phyloP scores from a whole-genome alignment of 2,797 vertebrate genomes.

The Sylvia borin region DNA sequence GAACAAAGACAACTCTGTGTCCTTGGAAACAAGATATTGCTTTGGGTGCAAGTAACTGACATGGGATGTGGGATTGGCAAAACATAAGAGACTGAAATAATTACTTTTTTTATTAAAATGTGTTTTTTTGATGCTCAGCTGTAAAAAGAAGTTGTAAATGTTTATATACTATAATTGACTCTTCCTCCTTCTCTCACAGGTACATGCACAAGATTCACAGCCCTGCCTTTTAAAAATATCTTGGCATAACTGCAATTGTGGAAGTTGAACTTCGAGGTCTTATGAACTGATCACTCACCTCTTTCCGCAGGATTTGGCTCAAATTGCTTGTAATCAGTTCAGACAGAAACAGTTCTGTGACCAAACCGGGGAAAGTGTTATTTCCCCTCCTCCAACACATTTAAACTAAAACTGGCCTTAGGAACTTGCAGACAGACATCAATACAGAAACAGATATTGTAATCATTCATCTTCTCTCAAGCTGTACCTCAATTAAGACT shows the following conservation, averaged over 20 bases:
- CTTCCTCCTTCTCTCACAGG: neutral
- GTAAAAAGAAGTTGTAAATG: neutral
- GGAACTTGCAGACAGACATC: neutral
- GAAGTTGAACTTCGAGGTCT: neutral
- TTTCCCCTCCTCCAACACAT: neutral
- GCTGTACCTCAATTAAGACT: neutral
- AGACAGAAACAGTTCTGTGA: neutral
- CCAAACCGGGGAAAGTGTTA: accelerated
- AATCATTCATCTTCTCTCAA: neutral
- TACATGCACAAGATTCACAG: neutral
- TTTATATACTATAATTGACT: neutral
- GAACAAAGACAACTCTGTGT: slow-evolving; percentile 22
- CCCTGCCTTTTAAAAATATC: neutral
- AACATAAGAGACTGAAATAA: slow-evolving; percentile 43
- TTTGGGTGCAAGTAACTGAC: slow-evolving; percentile 46
- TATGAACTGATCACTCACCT: neutral
- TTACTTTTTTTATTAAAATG: slow-evolving; percentile 51
- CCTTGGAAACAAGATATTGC: slow-evolving; percentile 60
- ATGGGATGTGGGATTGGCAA: slow-evolving; percentile 16
- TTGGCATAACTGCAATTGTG: accelerated
- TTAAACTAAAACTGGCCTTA: neutral
- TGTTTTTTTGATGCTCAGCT: slow-evolving; percentile 6
- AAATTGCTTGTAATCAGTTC: neutral
- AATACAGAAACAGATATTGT: neutral
- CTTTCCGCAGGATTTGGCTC: neutral